A percentile compares a stretch with the other conserved stretches of the same genome.
Evolutionary conservation across 2,797 vertebrate genomes (phyloP).

Genomic region (Arctocebus calabarensis): DNA sequence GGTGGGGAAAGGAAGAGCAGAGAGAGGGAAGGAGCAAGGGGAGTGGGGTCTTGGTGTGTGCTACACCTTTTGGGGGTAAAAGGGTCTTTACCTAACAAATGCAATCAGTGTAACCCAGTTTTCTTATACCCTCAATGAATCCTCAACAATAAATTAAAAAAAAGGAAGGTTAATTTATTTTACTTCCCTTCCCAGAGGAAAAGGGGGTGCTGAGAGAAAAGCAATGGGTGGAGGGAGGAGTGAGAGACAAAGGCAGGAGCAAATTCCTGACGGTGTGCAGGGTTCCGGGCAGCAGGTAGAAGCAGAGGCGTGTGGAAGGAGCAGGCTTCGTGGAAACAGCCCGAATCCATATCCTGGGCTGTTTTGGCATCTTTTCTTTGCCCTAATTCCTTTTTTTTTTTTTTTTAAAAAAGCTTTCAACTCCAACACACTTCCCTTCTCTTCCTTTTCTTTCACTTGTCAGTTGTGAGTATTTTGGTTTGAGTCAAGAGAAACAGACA

Average conservation of each 20-base stretch:
- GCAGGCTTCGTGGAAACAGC: background rate
- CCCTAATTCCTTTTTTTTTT: background rate
- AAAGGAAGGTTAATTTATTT: background rate
- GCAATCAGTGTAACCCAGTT: no score
- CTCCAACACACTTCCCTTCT: constrained; percentile 3
- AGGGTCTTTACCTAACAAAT: no score
- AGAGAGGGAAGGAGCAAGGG: no score
- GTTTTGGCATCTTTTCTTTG: background rate
- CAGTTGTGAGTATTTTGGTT: constrained; percentile 72
- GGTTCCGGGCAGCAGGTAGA: background rate
- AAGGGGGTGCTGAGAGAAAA: background rate
- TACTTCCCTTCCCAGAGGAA: constrained; percentile 5
- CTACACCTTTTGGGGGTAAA: no score
- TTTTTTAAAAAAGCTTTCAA: background rate
- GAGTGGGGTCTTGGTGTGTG: no score
- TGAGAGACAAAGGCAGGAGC: background rate
- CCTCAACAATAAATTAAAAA: no score
- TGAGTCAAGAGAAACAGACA: constrained; percentile 78
- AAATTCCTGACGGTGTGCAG: background rate
- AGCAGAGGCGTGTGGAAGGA: fast-evolving
- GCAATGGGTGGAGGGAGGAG: background rate
- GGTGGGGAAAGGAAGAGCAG: no score
- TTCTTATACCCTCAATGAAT: no score
- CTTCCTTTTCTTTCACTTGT: constrained; percentile 58
- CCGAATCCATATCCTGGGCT: background rate